phyloP scores from a whole-genome alignment of 2,113 vertebrate genomes.

The Pelmatolapia mariae region DNA sequence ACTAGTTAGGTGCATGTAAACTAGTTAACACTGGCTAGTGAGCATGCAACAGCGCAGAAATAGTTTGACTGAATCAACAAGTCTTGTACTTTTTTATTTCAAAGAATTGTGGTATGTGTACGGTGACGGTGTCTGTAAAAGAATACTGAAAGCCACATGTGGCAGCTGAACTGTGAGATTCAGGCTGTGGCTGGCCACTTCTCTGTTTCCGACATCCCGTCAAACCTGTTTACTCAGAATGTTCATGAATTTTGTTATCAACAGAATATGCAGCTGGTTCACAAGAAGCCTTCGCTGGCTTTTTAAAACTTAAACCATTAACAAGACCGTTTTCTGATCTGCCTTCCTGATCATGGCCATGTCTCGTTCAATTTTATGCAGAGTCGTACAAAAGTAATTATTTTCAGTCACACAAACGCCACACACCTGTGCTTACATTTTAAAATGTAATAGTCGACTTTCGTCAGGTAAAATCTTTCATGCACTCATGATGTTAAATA shows the following conservation, averaged over 20 bases:
- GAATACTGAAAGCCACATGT: background rate
- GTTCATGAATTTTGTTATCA: background rate
- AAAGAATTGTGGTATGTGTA: background rate
- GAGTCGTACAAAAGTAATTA: rapidly evolving
- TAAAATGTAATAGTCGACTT: background rate
- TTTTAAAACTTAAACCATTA: background rate
- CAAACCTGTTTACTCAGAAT: background rate
- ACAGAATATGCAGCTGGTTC: background rate
- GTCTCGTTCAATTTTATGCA: background rate
- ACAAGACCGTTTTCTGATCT: rapidly evolving
- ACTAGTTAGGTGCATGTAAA: background rate
- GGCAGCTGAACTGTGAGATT: background rate
- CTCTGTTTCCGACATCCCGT: background rate
- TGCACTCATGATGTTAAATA: background rate
- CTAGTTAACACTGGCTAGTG: background rate
- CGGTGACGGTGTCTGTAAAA: background rate
- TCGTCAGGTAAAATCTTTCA: background rate
- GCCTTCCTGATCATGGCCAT: background rate
- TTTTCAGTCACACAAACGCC: background rate
- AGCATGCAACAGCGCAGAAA: background rate
- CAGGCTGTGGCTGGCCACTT: background rate
- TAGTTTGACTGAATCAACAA: background rate
- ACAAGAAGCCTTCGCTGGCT: rapidly evolving
- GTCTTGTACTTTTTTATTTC: background rate
- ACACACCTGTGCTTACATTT: background rate